Conservation (phyloP, 2,797 vertebrate species). For the Paratrypauchen microcephalus region DNA sequence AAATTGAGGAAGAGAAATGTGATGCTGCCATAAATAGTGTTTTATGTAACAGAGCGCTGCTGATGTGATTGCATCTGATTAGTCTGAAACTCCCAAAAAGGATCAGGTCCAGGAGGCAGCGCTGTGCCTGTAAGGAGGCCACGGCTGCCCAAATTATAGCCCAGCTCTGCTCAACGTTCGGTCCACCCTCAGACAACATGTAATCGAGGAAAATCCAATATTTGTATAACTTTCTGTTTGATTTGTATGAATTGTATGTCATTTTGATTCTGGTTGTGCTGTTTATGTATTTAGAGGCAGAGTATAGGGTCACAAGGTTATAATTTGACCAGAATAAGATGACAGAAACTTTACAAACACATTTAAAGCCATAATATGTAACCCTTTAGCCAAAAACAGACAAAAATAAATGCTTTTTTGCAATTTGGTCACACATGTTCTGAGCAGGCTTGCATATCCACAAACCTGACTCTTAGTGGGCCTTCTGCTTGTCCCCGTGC, state of each 20-base stretch:
- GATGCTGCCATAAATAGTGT: constrained; percentile 48
- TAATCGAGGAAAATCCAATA: not conserved
- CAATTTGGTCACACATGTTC: no score
- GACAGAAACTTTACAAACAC: no score
- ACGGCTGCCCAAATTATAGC: not conserved
- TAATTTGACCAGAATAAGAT: no score
- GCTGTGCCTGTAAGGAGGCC: not conserved
- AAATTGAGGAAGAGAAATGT: constrained; percentile 4
- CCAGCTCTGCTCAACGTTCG: not conserved
- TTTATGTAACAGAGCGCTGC: constrained; percentile 56
- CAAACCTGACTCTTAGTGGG: no score
- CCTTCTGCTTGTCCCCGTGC: no score
- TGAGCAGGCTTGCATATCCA: no score
- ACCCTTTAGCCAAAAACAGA: no score
- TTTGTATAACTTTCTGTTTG: not conserved
- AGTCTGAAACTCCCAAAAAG: constrained; percentile 44
- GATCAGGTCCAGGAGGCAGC: constrained; percentile 12
- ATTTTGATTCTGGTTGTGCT: not conserved
- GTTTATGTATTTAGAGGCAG: not conserved
- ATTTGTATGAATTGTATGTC: not conserved
- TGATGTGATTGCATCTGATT: constrained; percentile 70
- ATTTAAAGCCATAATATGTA: no score
- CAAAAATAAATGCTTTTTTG: no score
- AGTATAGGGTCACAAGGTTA: no score
- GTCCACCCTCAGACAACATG: not conserved